A percentile compares a stretch with the other conserved stretches of the same genome.
These are phyloP conservation scores for Premnoplex brunnescens DNA, from an alignment of 2,797 vertebrate genomes.

Conservation along the genomic window DNA sequence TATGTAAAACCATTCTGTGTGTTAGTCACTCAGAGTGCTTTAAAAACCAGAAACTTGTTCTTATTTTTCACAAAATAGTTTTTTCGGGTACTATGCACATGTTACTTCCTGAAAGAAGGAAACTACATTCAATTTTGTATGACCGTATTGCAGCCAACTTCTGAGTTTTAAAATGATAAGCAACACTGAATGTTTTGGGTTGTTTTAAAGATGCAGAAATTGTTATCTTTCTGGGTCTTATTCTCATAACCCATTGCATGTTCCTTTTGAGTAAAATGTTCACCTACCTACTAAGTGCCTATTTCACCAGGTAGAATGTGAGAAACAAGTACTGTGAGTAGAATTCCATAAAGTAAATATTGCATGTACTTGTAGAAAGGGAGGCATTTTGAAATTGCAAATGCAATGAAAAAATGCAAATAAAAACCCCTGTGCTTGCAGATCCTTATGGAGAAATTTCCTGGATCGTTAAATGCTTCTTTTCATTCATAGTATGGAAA, in stretches of 20 bases:
- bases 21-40: neutral
- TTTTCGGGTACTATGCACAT: neutral
- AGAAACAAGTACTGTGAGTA: neutral
- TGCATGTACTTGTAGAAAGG: neutral
- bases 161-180: neutral
- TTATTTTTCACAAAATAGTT: neutral
- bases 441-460: slow-evolving; percentile 25
- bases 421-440: neutral
- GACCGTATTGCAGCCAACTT: neutral
- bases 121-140: neutral
- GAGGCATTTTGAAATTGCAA: slow-evolving; percentile 3
- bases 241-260: neutral
- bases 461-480: slow-evolving; percentile 28
- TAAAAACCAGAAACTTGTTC: neutral
- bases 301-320: neutral
- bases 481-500: slow-evolving; percentile 5
- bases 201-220: neutral
- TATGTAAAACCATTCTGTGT: neutral
- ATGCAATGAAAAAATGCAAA: neutral
- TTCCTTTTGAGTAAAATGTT: neutral
- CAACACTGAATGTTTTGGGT: neutral
- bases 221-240: neutral
- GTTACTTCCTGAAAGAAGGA: neutral
- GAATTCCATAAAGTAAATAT: neutral
- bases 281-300: neutral